These are phyloP conservation scores for Drosophila dunni DNA, from an alignment of 1,140 invertebrate genomes.

Conservation along the genomic window DNA sequence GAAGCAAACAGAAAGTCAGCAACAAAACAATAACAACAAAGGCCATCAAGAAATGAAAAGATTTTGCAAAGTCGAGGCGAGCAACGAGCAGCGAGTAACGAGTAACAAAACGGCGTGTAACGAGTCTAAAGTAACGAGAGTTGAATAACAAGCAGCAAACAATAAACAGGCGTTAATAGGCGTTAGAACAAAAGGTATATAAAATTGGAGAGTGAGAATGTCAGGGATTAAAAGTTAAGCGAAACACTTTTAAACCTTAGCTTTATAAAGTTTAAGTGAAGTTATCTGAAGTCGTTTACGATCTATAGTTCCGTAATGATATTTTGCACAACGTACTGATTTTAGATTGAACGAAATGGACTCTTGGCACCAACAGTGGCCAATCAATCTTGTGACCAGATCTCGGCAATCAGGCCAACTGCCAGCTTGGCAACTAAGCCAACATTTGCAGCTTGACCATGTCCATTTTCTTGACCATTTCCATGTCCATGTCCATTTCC, in stretches of 20 bases:
- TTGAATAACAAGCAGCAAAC: neutral
- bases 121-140: constrained; percentile 13
- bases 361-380: constrained; percentile 15
- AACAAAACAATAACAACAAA: constrained; percentile 11
- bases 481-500: constrained; percentile 14
- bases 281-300: neutral
- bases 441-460: constrained; percentile 19
- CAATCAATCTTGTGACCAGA: constrained; percentile 11
- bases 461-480: constrained; percentile 35
- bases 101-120: constrained; percentile 13
- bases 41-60: constrained; percentile 48
- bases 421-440: constrained; percentile 27
- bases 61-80: constrained; percentile 46
- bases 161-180: constrained; percentile 30
- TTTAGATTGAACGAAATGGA: constrained; percentile 33
- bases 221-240: neutral
- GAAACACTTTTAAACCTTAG: neutral
- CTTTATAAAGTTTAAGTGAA: neutral
- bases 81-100: constrained; percentile 1
- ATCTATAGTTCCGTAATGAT: constrained; percentile 30
- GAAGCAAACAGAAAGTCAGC: constrained; percentile 33
- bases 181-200: constrained; percentile 15
- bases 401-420: constrained; percentile 38
- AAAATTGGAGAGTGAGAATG: neutral
- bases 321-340: constrained; percentile 57